Evolutionary conservation across 2,888 invertebrate species (phyloP).

Genomic region (Sinodicranocentrus sp.): DNA sequence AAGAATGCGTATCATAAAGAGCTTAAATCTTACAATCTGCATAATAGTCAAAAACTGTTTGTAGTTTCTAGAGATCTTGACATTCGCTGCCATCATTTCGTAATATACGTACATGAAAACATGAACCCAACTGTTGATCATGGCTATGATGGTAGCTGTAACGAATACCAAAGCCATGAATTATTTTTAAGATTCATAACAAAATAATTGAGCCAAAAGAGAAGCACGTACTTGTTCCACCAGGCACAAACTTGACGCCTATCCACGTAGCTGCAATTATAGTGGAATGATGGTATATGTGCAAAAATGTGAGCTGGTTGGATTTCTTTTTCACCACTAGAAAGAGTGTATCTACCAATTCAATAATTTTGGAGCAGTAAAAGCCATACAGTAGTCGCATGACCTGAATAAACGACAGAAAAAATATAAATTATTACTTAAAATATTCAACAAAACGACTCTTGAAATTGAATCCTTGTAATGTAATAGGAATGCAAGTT

Average conservation of each 20-base stretch:
- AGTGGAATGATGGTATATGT: constrained; percentile 76
- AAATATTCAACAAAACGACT: too few relatives aligned
- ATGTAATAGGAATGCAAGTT: too few relatives aligned
- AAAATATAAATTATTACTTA: background rate
- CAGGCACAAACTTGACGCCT: constrained; percentile 76
- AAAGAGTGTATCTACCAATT: constrained; percentile 75
- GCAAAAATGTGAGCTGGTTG: constrained; percentile 75
- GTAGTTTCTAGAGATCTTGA: constrained; percentile 69
- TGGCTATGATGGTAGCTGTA: constrained; percentile 74
- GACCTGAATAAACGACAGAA: constrained; percentile 41
- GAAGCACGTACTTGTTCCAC: constrained; percentile 76
- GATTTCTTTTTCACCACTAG: constrained; percentile 74
- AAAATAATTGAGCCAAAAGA: too few relatives aligned
- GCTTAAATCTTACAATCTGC: constrained; percentile 74
- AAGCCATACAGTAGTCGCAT: constrained; percentile 75
- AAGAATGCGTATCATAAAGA: too few relatives aligned
- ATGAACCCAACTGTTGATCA: constrained; percentile 76
- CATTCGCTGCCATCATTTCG: constrained; percentile 70
- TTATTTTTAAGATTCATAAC: background rate
- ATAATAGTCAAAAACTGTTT: constrained; percentile 76
- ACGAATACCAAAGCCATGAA: constrained; percentile 5
- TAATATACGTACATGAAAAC: constrained; percentile 76
- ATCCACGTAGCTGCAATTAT: constrained; percentile 76
- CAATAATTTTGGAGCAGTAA: constrained; percentile 75
- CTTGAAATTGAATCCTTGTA: background rate